phyloP scores from a whole-genome alignment of 2,113 vertebrate genomes.

The Strix aluco region DNA sequence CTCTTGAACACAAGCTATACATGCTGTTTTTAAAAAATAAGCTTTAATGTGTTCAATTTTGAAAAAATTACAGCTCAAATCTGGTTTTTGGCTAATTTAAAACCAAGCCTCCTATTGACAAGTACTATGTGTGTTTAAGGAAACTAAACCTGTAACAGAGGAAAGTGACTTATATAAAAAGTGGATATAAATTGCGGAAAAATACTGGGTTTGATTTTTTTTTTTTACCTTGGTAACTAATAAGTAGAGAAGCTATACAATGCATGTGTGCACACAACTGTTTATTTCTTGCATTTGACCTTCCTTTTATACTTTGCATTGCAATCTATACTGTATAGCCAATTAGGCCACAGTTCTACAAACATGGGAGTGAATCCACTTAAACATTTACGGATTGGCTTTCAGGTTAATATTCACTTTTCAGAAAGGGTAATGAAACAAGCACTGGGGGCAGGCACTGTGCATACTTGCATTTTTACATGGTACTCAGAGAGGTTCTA shows the following conservation, averaged over 20 bases:
- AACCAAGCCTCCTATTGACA: neutral
- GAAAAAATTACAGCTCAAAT: neutral
- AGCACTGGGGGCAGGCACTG: neutral
- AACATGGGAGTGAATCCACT: neutral
- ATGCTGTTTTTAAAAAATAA: neutral
- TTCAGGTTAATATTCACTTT: neutral
- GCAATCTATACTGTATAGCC: neutral
- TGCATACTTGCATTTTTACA: neutral
- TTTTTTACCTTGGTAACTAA: neutral
- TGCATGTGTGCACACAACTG: neutral
- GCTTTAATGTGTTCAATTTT: neutral
- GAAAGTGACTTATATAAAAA: neutral
- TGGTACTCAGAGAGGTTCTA: neutral
- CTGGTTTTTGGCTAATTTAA: neutral
- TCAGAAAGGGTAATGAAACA: conserved; percentile 9
- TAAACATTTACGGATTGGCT: neutral
- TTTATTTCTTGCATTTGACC: neutral
- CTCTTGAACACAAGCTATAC: neutral
- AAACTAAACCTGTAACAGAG: neutral
- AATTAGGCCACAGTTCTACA: neutral
- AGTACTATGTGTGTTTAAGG: neutral
- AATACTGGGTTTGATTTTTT: neutral
- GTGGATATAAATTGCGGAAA: neutral
- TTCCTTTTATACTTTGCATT: neutral
- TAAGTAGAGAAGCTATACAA: neutral